These are phyloP conservation scores for Tympanuchus pallidicinctus DNA, from an alignment of 2,113 vertebrate genomes.

Conservation along the genomic window DNA sequence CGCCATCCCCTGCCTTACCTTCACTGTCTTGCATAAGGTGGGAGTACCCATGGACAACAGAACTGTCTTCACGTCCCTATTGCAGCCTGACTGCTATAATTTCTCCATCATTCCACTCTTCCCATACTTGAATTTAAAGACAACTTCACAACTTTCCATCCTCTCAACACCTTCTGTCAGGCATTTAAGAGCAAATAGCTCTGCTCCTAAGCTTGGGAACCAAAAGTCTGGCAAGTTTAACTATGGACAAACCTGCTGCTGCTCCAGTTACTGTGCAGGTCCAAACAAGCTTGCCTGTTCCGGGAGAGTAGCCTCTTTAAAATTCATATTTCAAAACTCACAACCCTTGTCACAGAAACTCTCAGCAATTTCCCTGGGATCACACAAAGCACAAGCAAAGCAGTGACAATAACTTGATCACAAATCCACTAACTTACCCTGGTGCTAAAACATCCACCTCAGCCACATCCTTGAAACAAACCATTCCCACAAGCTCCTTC, in stretches of 20 bases:
- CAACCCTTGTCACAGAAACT: neutral
- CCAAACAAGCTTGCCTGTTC: slow-evolving; percentile 1
- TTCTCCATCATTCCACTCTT: neutral
- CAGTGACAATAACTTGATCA: rapidly evolving
- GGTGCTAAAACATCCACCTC: neutral
- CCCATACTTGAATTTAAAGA: neutral
- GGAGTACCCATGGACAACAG: neutral
- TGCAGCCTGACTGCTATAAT: rapidly evolving
- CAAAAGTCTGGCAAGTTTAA: neutral
- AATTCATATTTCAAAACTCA: neutral
- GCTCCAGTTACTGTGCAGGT: neutral
- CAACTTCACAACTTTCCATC: neutral
- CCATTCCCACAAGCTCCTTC: neutral
- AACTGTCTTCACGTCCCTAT: neutral
- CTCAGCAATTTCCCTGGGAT: neutral
- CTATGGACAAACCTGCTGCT: neutral
- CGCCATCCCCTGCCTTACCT: neutral
- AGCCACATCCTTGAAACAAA: rapidly evolving
- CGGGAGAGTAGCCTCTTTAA: neutral
- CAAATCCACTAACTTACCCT: neutral
- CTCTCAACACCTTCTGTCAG: neutral
- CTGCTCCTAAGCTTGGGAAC: neutral
- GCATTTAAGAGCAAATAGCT: neutral
- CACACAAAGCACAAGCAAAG: neutral
- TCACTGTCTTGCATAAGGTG: neutral